phyloP scores from a whole-genome alignment of 2,888 invertebrate species.

The Horisme vitalbata region DNA sequence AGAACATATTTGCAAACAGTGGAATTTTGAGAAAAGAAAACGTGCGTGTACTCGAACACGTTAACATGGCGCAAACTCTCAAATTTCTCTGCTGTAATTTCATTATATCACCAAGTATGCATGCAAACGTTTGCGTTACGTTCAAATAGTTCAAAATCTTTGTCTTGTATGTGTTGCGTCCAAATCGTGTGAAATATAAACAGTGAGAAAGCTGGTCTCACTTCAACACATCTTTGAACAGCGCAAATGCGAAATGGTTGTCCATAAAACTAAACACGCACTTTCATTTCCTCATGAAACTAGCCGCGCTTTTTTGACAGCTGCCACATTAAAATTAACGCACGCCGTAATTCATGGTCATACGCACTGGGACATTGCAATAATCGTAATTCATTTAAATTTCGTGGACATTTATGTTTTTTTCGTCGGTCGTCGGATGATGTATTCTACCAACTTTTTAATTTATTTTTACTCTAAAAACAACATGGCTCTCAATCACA shows the following conservation, averaged over 20 bases:
- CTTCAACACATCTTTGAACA: constrained; percentile 25
- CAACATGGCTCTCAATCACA: constrained; percentile 14
- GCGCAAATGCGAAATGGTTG: constrained; percentile 41
- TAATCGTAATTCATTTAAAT: constrained; percentile 4
- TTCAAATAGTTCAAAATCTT: constrained; percentile 40
- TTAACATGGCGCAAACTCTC: constrained; percentile 7
- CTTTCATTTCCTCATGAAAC: constrained; percentile 49
- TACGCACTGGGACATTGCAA: constrained; percentile 4
- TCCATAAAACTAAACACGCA: constrained; percentile 36
- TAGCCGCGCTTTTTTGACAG: constrained; percentile 44
- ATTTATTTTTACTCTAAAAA: constrained; percentile 14
- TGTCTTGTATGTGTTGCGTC: constrained; percentile 24
- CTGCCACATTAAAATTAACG: constrained; percentile 37
- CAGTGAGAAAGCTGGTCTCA: constrained; percentile 56
- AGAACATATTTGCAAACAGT: background rate
- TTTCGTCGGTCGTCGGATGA: background rate
- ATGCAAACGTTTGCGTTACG: constrained; percentile 26
- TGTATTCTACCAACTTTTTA: constrained; percentile 7
- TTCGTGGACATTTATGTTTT: constrained; percentile 6
- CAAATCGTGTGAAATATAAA: constrained; percentile 75
- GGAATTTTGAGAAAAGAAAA: constrained; percentile 12
- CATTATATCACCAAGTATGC: constrained; percentile 12
- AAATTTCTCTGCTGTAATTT: constrained; percentile 13
- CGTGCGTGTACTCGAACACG: constrained; percentile 15
- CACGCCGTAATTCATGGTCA: constrained; percentile 6